Conservation (phyloP, 1,140 invertebrate genomes). For the Octopus sinensis region DNA sequence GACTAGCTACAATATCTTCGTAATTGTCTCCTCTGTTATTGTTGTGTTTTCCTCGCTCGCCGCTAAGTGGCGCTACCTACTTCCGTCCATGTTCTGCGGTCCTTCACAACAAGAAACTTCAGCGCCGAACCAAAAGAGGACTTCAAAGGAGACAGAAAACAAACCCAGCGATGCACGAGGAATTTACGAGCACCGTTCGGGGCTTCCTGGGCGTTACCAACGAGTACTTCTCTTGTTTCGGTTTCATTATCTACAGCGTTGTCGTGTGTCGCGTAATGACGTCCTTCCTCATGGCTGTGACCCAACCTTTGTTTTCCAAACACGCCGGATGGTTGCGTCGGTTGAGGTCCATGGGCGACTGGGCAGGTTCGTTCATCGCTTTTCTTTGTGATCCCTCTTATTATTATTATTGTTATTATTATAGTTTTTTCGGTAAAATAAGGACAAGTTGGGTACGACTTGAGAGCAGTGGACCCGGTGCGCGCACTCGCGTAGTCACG, state of each 20-base stretch:
- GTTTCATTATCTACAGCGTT: not conserved
- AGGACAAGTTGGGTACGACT: too few species aligned
- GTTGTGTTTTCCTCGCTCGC: too few species aligned
- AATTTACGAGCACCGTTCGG: not conserved
- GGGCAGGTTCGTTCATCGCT: not conserved
- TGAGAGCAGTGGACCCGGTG: too few species aligned
- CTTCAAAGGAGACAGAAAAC: not conserved
- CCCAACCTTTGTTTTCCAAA: not conserved
- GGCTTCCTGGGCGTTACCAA: not conserved
- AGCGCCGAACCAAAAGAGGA: too few species aligned
- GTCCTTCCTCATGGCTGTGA: not conserved
- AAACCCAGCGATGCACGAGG: not conserved
- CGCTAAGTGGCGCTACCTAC: too few species aligned
- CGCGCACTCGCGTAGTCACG: too few species aligned
- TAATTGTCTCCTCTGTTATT: too few species aligned
- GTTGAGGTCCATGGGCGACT: not conserved
- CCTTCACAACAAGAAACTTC: too few species aligned
- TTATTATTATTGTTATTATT: too few species aligned
- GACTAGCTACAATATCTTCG: too few species aligned
- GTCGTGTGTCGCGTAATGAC: not conserved
- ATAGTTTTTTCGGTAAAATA: too few species aligned
- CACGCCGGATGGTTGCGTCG: not conserved
- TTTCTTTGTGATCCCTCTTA: not conserved
- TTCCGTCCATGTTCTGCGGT: too few species aligned
- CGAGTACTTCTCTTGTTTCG: not conserved